phyloP scores from a whole-genome alignment of 2,113 vertebrate species.

The Vidua macroura region DNA sequence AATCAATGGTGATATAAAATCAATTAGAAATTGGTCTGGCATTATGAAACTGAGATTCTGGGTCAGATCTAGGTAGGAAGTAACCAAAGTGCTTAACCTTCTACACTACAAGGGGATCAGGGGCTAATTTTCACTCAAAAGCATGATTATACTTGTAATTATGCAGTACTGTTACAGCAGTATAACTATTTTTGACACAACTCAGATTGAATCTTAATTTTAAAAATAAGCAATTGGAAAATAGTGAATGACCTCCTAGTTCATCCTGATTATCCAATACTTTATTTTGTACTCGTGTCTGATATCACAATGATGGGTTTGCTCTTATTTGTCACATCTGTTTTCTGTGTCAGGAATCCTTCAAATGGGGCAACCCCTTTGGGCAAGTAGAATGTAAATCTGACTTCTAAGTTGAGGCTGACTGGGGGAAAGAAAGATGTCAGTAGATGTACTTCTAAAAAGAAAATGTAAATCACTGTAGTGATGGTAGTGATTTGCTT shows the following conservation, averaged over 20 bases:
- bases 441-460: not conserved
- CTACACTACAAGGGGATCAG: not conserved
- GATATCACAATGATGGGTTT: not conserved
- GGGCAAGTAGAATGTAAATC: not conserved
- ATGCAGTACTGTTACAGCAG: not conserved
- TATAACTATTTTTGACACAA: not conserved
- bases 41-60: conserved; percentile 25
- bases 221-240: not conserved
- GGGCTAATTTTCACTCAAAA: conserved; percentile 17
- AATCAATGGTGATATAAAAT: conserved; percentile 65
- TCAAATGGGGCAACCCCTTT: not conserved
- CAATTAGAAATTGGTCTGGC: conserved; percentile 48
- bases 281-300: not conserved
- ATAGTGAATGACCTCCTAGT: not conserved
- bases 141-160: not conserved
- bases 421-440: not conserved
- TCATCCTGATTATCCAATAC: not conserved
- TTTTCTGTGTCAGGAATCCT: not conserved
- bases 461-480: not conserved
- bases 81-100: conserved; percentile 1
- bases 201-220: not conserved
- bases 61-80: not conserved
- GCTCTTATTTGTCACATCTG: not conserved
- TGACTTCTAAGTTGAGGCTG: not conserved
- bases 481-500: not conserved